Base-by-base conservation (phyloP, 2,113 vertebrate genomes). In the Panthera uncia region DNA sequence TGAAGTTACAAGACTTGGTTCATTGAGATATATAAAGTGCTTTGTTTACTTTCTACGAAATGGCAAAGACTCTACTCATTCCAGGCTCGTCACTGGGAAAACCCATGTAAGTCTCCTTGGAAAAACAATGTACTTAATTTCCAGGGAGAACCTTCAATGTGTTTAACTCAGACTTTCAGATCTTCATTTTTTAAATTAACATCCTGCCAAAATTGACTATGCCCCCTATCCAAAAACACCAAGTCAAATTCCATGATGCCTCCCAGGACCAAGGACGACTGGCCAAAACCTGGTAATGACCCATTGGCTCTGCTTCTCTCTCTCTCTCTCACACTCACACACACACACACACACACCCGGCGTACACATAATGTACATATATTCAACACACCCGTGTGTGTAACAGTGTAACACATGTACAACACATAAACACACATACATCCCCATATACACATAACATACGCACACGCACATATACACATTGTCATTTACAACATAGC, bases 81-180 rank as follows among this genome's bases (percentile, higher is more conserved):
- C 38, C 31, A 69, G 33, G 15, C 27, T 94, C 31, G 76, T 57
- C 69, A 29, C 65, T 84, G 23, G 57, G 79, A 92, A 94, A 88
- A 86, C 33, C 27, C 13, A 41, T 19, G 85, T 41, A 33, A 74
- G 63, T 96, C 83, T 89, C 68, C 48, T 92, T 88, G 31, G 74
- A 66, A 91, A 95, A 97, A 97, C 31, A 94, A 38, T 83, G 33
- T 65, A 55, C 16, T 94, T 94, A 69, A 89, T 86, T 83, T 96
- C 61, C 61, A 94, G 31, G 21, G 83, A 83, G 57, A 93, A 36
- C 21, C 48, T 41, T 92, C 48, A 90, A 81, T 14, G 48, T 45
- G 15, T 91, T 41, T 96, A n/a, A 21, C 31, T 57, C 27, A 79
- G 69, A 23, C 41, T 94, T 94, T 80, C 31, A 66, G 13, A 88